Evolutionary conservation across 2,113 vertebrate species (phyloP).

Genomic region (Sorex fumeus): DNA sequence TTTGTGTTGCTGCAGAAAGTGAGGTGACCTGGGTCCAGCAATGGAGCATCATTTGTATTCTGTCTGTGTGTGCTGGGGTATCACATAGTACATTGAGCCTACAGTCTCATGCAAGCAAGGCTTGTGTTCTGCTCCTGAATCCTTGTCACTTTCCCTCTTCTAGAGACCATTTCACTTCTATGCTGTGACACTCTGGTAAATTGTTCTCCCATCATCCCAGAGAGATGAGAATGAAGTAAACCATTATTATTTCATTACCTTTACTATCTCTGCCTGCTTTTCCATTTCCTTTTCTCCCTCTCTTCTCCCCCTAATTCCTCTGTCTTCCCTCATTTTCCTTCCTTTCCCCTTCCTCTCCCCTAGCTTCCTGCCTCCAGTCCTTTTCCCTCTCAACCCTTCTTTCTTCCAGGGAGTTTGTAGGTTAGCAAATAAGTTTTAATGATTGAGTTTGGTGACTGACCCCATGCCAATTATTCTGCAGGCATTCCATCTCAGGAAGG

Average conservation of each 20-base stretch:
- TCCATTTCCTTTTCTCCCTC: no score
- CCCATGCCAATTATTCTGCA: background rate
- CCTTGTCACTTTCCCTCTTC: background rate
- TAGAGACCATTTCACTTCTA: background rate
- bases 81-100: no score
- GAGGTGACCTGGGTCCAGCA: fast-evolving
- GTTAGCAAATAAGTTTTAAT: background rate
- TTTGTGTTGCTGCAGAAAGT: background rate
- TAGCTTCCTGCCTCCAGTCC: fast-evolving
- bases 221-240: background rate
- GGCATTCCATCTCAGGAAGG: background rate
- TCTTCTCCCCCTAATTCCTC: background rate
- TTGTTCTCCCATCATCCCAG: background rate
- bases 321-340: fast-evolving
- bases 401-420: background rate
- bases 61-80: no score
- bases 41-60: fast-evolving
- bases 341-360: background rate
- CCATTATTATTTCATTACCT: fast-evolving
- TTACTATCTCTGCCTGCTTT: fast-evolving
- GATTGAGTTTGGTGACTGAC: background rate
- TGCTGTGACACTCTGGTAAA: background rate
- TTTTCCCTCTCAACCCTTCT: background rate
- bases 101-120: no score
- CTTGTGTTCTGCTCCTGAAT: no score